Evolutionary conservation across 2,888 invertebrate genomes (phyloP).

Genomic region (Steromphala cineraria): DNA sequence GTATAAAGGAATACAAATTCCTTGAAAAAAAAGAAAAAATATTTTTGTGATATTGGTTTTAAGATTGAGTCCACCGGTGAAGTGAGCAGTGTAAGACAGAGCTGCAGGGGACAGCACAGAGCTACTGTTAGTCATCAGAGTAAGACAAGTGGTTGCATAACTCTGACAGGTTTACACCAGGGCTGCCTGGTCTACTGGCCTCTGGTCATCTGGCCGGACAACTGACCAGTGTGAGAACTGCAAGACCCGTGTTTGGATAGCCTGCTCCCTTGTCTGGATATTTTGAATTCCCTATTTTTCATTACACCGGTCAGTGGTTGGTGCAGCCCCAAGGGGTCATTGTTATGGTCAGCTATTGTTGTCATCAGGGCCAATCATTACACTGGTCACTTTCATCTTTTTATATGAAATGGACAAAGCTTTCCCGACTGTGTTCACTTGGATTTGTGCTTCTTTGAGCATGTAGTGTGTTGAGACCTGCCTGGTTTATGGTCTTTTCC

Average conservation of each 20-base stretch:
- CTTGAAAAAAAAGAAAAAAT: no score
- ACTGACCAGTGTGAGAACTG: slow-evolving; percentile 17
- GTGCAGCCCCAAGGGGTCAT: background rate
- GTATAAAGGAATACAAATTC: no score
- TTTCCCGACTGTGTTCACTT: no score
- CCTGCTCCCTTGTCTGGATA: background rate
- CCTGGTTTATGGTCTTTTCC: no score
- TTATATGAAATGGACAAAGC: background rate
- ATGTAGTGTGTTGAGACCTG: no score
- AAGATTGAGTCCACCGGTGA: no score
- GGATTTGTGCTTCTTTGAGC: no score
- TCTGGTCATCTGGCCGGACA: background rate
- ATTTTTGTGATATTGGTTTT: no score
- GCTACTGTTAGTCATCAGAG: slow-evolving; percentile 6
- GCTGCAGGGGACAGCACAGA: background rate
- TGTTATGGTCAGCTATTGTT: background rate
- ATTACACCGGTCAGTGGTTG: background rate
- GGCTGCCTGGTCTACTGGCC: background rate
- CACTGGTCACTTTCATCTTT: background rate
- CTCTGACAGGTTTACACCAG: background rate
- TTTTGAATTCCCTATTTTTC: background rate
- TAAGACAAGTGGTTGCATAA: background rate
- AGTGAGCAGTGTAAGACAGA: no score
- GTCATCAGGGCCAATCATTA: background rate
- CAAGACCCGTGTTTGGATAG: slow-evolving; percentile 1